These are phyloP conservation scores for Dendroctonus ponderosae DNA, from an alignment of 1,140 invertebrate genomes.

Conservation along the genomic window DNA sequence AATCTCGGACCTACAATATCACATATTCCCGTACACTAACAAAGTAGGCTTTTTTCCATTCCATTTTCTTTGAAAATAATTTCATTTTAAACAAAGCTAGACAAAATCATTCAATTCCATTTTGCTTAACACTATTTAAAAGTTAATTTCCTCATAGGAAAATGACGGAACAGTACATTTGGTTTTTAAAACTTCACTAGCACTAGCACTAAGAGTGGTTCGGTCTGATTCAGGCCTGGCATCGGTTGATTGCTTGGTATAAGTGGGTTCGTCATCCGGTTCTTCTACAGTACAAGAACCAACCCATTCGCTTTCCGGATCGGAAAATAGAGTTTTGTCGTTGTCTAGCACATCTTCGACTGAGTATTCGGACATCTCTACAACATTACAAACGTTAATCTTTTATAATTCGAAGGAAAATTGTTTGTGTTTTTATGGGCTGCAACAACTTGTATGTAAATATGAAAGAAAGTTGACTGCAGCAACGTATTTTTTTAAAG, in stretches of 20 bases:
- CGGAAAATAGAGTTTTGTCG: constrained; percentile 57
- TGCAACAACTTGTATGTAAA: no score
- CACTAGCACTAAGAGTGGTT: neutral
- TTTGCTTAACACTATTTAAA: constrained; percentile 7
- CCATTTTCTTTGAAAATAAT: constrained; percentile 2
- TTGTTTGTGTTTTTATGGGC: no score
- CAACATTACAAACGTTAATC: constrained; percentile 4
- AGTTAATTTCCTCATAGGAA: constrained; percentile 31
- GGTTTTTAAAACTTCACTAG: constrained; percentile 6
- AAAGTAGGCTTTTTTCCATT: constrained; percentile 11
- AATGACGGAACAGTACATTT: constrained; percentile 23
- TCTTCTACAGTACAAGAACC: constrained; percentile 50
- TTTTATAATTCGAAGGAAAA: no score
- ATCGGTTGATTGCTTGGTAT: constrained; percentile 16
- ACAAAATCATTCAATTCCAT: neutral
- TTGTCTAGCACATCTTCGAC: constrained; percentile 51
- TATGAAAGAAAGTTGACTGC: no score
- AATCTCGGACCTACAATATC: constrained; percentile 4
- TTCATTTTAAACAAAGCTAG: neutral
- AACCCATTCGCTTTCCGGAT: constrained; percentile 61
- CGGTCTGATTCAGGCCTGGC: constrained; percentile 41
- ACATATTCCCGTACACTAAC: constrained; percentile 15
- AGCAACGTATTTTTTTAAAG: no score
- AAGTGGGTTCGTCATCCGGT: constrained; percentile 30
- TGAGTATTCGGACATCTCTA: constrained; percentile 51